Conservation (phyloP, 1,140 invertebrate species). For the Heterodera carotae region DNA sequence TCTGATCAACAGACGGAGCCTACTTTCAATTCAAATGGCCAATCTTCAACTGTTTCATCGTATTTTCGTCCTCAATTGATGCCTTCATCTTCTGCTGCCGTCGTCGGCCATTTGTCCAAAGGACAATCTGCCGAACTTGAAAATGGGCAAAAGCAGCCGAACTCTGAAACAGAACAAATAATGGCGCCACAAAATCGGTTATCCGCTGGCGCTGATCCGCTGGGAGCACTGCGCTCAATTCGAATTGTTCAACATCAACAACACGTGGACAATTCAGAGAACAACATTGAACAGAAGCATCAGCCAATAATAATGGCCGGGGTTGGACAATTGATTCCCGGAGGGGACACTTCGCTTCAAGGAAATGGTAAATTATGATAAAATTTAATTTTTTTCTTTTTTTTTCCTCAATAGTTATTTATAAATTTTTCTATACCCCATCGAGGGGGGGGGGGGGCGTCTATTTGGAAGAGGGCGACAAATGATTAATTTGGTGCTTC, state of each 20-base stretch:
- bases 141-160: background rate
- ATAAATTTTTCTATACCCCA: no score
- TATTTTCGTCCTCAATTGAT: background rate
- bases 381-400: no score
- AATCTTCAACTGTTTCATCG: background rate
- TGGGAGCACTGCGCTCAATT: background rate
- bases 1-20: background rate
- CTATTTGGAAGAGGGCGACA: no score
- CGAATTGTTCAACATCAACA: slow-evolving; percentile 2
- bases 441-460: no score
- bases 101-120: background rate
- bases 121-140: background rate
- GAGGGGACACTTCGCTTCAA: background rate
- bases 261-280: background rate
- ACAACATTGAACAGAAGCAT: background rate
- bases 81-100: no score
- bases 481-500: no score
- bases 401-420: no score
- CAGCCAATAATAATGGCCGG: background rate
- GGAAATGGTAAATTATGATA: no score
- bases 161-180: background rate
- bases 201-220: background rate
- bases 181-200: background rate
- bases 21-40: no score
- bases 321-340: background rate